phyloP scores from a whole-genome alignment of 2,113 vertebrate species.

The Rutilus rutilus region DNA sequence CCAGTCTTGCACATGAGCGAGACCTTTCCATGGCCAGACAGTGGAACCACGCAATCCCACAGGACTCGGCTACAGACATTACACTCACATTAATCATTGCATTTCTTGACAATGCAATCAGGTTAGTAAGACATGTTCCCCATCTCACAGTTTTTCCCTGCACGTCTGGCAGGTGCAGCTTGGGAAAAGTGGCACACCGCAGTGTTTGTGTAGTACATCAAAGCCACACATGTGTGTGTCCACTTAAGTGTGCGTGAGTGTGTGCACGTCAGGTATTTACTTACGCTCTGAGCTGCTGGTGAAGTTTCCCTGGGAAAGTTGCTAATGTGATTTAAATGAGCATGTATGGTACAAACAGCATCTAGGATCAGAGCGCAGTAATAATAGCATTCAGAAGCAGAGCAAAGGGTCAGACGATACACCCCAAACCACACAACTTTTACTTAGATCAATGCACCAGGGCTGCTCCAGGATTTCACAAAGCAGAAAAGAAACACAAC shows the following conservation, averaged over 20 bases:
- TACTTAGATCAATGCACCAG: slow-evolving; percentile 35
- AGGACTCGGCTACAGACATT: slow-evolving; percentile 19
- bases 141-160: slow-evolving; percentile 23
- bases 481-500: slow-evolving; percentile 6
- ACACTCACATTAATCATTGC: slow-evolving; percentile 30
- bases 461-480: not conserved
- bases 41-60: slow-evolving; percentile 25
- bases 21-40: slow-evolving; percentile 31
- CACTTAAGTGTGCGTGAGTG: slow-evolving; percentile 14
- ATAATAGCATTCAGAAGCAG: slow-evolving; percentile 45
- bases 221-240: slow-evolving; percentile 18
- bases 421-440: slow-evolving; percentile 58
- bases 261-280: slow-evolving; percentile 31
- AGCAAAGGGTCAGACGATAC: slow-evolving; percentile 50
- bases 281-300: not conserved
- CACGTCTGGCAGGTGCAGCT: slow-evolving; percentile 37
- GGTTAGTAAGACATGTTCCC: slow-evolving; percentile 15
- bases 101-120: slow-evolving; percentile 51
- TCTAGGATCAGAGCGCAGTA: slow-evolving; percentile 31
- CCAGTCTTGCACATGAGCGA: not conserved
- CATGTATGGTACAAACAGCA: slow-evolving; percentile 57
- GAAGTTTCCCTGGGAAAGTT: slow-evolving; percentile 37
- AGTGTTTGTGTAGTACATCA: slow-evolving; percentile 33
- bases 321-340: slow-evolving; percentile 63
- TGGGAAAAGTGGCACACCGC: slow-evolving; percentile 18